These are phyloP conservation scores for Collichthys lucidus DNA, from an alignment of 2,113 vertebrate species.

Conservation along the genomic window DNA sequence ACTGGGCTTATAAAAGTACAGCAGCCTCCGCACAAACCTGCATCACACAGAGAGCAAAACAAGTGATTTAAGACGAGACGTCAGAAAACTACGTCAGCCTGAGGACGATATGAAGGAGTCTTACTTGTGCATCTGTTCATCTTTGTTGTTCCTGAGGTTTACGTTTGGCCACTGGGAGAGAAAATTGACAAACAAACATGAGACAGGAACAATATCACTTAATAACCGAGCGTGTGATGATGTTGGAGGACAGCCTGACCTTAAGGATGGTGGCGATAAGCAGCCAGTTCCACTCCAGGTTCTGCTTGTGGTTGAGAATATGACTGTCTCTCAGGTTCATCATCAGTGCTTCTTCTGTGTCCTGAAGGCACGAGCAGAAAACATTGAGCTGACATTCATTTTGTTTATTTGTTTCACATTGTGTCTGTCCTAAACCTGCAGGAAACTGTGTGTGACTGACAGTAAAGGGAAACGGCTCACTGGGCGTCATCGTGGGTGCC, in stretches of 20 bases:
- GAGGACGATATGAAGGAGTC: constrained; percentile 27
- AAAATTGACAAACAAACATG: constrained; percentile 55
- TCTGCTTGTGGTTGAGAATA: constrained; percentile 97
- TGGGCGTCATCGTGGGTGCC: not conserved
- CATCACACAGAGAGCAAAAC: constrained; percentile 11
- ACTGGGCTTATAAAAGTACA: constrained; percentile 98
- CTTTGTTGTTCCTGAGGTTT: constrained; percentile 97
- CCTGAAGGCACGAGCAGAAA: constrained; percentile 80
- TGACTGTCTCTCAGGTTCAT: constrained; percentile 96
- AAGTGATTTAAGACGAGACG: not conserved
- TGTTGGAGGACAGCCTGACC: constrained; percentile 78
- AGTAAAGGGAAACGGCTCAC: not conserved
- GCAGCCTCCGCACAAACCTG: constrained; percentile 94
- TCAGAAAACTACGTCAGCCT: not conserved
- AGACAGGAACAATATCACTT: not conserved
- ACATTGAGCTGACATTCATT: constrained; percentile 1
- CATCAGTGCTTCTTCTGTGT: constrained; percentile 96
- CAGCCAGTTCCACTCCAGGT: constrained; percentile 98
- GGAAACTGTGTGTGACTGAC: not conserved
- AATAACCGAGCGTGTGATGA: not conserved
- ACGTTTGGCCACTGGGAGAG: constrained; percentile 95
- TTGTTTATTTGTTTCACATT: not conserved
- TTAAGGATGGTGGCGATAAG: constrained; percentile 97
- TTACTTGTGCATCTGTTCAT: constrained; percentile 98
- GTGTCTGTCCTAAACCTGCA: not conserved